Base-by-base conservation (phyloP, 2,888 invertebrate genomes). In the Acanthacorydalis orientalis region DNA sequence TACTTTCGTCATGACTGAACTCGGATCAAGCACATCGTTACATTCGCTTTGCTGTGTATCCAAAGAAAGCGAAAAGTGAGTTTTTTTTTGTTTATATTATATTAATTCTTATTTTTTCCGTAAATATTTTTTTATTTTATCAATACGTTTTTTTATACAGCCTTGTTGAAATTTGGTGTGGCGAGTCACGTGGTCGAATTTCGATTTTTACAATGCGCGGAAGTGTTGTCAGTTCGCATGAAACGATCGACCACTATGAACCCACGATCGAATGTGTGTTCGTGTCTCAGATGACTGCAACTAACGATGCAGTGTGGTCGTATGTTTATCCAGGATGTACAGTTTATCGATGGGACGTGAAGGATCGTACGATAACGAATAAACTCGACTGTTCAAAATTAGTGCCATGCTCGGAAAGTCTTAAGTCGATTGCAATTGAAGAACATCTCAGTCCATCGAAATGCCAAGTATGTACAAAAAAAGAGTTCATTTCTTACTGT, bases 321-420 rank as follows among this genome's bases (percentile, higher is more conserved):
- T 91, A 90, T 57, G 80, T 84, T 1, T 82, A 84, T 62, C 91
- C 92, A 7, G 87, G 92, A 1, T 88, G 85, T 58, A 77, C 84
- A 53, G 83, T 95, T 11, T 90, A 87, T 64, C 87, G 87, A 59
- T 95, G 91, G 91, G 81, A 84, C 57, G 74, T 78, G 1, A 67
- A 68, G 2, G 72, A 73, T 0, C 77, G 82, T 51, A 68, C 69
- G 47, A 80, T 87, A 52, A 68, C 80, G 3, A 84, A 84, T 53
- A 80, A 83, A 55, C 69, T 96, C 48, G 95, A 96, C 67, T 88
- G 92, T 68, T 88, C 86, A 40, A 92, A 91, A 67, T 70, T 93
- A 56, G 83, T 85, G 53, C 93, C 93, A 1, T 89, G 89, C 64
- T 91, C 88, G 11, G 93, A 92, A 64, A 90, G 88, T 57, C 70